Percentiles rank a stretch among this genome's conserved stretches.
Conservation (phyloP, 2,797 vertebrate genomes). For the Anableps anableps region DNA sequence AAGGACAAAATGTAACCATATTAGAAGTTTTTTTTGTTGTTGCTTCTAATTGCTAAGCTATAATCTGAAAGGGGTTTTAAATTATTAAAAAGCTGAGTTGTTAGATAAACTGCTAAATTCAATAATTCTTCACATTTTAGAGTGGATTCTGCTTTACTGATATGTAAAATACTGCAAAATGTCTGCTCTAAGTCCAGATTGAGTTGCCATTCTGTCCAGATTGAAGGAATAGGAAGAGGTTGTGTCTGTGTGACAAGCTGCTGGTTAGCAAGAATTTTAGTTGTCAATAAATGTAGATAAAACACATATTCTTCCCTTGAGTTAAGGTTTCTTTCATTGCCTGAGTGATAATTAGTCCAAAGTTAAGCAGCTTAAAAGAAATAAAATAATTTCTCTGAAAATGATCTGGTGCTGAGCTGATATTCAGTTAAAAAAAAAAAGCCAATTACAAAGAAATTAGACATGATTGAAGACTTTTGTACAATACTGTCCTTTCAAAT, state of each 20-base stretch:
- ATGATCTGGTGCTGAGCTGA: neutral
- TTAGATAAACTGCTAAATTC: neutral
- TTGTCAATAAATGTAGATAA: neutral
- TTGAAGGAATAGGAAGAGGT: neutral
- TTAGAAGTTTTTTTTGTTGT: neutral
- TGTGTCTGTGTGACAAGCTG: neutral
- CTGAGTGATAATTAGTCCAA: neutral
- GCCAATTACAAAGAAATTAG: neutral
- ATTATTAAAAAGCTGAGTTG: neutral
- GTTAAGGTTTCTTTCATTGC: neutral
- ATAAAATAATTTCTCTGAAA: neutral
- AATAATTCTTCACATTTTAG: neutral
- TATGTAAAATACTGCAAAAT: neutral
- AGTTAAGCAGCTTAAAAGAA: neutral
- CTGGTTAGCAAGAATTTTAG: neutral
- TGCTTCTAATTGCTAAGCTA: neutral
- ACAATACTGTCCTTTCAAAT: neutral
- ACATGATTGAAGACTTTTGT: conserved; percentile 3
- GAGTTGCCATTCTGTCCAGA: no score
- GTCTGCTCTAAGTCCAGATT: no score
- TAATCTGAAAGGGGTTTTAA: neutral
- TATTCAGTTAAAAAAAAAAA: neutral
- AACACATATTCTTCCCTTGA: neutral
- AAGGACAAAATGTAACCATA: neutral
- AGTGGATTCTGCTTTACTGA: neutral